Evolutionary conservation across 2,113 vertebrate species (phyloP).

Genomic region (Serilophus lunatus): DNA sequence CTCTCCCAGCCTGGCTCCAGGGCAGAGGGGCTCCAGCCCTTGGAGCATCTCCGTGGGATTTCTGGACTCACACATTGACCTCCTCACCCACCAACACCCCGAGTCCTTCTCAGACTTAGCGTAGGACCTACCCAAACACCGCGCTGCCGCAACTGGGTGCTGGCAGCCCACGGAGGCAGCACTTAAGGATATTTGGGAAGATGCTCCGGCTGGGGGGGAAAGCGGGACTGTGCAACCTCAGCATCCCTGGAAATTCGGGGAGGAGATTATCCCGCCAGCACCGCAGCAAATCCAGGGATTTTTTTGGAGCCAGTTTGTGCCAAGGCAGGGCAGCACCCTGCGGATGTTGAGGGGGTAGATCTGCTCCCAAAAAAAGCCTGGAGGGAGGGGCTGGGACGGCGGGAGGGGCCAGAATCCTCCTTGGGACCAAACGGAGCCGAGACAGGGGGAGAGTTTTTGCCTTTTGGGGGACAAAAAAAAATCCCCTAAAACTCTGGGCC

Average conservation of each 20-base stretch:
- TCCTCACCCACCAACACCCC: not conserved
- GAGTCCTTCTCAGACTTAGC: not conserved
- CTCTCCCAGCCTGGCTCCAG: not conserved
- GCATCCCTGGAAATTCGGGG: accelerated
- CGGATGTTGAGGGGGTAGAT: accelerated
- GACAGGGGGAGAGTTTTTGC: not conserved
- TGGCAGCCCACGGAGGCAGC: not conserved
- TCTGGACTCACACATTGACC: not conserved
- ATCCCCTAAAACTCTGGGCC: not conserved
- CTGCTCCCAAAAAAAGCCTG: not conserved
- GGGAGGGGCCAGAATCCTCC: accelerated
- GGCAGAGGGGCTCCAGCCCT: not conserved
- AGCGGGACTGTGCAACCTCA: accelerated
- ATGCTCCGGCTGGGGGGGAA: accelerated
- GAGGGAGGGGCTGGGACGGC: not conserved
- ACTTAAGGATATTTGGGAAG: accelerated
- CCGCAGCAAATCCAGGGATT: accelerated
- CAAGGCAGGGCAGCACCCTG: not conserved
- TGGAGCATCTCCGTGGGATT: too few relatives aligned
- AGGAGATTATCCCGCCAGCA: not conserved
- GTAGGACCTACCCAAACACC: not conserved
- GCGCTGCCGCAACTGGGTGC: not conserved
- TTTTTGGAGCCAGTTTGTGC: not conserved
- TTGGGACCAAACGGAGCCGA: accelerated
- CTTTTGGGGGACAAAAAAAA: not conserved